Conservation (phyloP, 2,113 vertebrate species). For the Genyomyrus donnyi region DNA sequence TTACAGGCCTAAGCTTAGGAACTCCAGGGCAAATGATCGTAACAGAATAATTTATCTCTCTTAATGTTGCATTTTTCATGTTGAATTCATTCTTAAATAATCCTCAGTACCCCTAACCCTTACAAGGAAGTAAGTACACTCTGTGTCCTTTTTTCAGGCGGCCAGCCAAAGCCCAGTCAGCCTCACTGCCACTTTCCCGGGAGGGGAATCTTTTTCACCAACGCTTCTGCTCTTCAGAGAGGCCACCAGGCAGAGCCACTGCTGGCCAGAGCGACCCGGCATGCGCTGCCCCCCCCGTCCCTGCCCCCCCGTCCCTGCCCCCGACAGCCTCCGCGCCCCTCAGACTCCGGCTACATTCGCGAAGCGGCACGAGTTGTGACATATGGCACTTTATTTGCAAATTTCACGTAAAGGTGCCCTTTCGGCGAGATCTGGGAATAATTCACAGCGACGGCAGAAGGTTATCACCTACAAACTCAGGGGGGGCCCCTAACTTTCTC, state of each 20-base stretch:
- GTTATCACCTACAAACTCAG: conserved; percentile 13
- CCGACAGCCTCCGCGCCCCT: not conserved
- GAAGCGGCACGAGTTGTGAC: conserved; percentile 17
- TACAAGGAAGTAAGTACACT: not conserved
- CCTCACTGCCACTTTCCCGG: not conserved
- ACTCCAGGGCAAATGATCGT: conserved; percentile 46
- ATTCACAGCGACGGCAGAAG: conserved; percentile 2
- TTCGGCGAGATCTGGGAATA: not conserved
- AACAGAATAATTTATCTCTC: conserved; percentile 27
- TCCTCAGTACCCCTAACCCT: conserved; percentile 7
- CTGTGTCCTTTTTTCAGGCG: not conserved
- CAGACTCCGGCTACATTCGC: not conserved
- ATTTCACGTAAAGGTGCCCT: conserved; percentile 27
- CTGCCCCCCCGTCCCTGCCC: not conserved
- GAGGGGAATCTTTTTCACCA: not conserved
- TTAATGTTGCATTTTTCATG: conserved; percentile 6
- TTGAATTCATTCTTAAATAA: conserved; percentile 13
- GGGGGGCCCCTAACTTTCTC: not conserved
- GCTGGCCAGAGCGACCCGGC: not conserved
- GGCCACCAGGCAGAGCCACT: not conserved
- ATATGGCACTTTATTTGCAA: conserved; percentile 33
- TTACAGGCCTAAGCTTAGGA: conserved; percentile 57
- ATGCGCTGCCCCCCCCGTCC: not conserved
- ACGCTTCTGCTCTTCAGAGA: not conserved
- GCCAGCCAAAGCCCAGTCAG: not conserved